A percentile compares a stretch with the other conserved stretches of the same genome.
Evolutionary conservation across 2,888 invertebrate species (phyloP).

Genomic region (Monopis laevigella): DNA sequence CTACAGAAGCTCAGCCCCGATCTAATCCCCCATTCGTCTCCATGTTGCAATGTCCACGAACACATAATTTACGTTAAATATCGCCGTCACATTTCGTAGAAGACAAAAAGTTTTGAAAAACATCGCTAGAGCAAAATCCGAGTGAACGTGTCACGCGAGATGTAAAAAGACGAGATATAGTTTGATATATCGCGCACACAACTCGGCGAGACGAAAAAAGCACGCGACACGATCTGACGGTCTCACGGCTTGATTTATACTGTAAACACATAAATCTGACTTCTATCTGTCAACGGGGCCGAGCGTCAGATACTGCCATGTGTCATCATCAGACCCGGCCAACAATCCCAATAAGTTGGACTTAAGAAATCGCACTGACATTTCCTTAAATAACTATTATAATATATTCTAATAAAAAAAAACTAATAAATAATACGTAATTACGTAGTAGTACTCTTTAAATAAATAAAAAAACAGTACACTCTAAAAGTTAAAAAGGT

Average conservation of each 20-base stretch:
- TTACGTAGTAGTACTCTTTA: no score
- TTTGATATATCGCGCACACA: slow-evolving; percentile 46
- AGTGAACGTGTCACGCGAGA: slow-evolving; percentile 33
- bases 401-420: no score
- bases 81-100: slow-evolving; percentile 5
- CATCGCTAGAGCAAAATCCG: not conserved
- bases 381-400: no score
- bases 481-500: no score
- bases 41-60: slow-evolving; percentile 9
- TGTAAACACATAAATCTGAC: slow-evolving; percentile 69
- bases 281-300: slow-evolving; percentile 48
- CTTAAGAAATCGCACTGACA: no score
- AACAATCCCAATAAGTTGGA: no score
- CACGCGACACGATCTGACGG: slow-evolving; percentile 35
- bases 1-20: not conserved
- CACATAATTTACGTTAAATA: slow-evolving; percentile 10
- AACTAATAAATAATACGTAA: no score
- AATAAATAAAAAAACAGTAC: no score
- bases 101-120: slow-evolving; percentile 7
- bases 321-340: no score
- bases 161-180: slow-evolving; percentile 31
- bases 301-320: not conserved
- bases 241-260: slow-evolving; percentile 55
- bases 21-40: slow-evolving; percentile 11
- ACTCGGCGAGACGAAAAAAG: slow-evolving; percentile 44